A percentile compares a stretch with the other conserved stretches of the same genome.
Evolutionary conservation across 2,888 invertebrate species (phyloP).

Genomic region (Drosophila crucigera): DNA sequence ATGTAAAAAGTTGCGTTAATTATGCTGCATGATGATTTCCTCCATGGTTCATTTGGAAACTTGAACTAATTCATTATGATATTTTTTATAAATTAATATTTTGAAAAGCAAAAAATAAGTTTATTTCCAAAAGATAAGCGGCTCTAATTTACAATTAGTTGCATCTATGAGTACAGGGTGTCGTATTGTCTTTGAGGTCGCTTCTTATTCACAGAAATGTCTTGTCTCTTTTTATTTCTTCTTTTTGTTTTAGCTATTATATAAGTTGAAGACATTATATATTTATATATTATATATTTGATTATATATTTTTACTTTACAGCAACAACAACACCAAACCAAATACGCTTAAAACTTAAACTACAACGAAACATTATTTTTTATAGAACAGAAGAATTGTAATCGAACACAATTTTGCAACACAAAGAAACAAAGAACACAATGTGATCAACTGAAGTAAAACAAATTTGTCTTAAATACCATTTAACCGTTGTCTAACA

Average conservation of each 20-base stretch:
- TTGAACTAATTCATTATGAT: not conserved
- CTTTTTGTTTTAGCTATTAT: not conserved
- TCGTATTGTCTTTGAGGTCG: not conserved
- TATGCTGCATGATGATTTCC: not conserved
- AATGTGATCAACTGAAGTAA: conserved; percentile 34
- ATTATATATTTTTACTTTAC: conserved; percentile 16
- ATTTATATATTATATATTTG: conserved; percentile 3
- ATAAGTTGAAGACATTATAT: conserved; percentile 6
- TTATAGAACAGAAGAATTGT: not conserved
- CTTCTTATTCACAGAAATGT: not conserved
- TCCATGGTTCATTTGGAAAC: not conserved
- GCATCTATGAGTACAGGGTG: not conserved
- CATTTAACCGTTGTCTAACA: conserved; percentile 10
- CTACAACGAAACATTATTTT: conserved; percentile 9
- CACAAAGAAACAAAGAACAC: conserved; percentile 13
- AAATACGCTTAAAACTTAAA: conserved; percentile 29
- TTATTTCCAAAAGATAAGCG: not conserved
- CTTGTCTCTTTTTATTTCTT: not conserved
- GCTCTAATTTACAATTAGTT: not conserved
- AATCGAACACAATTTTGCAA: not conserved
- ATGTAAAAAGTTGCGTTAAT: not conserved
- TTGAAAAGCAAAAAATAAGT: not conserved
- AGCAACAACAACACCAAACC: conserved; percentile 39
- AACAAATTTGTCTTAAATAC: conserved; percentile 6
- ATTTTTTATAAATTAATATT: not conserved